Base-by-base conservation (phyloP, 2,113 vertebrate species). In the Mesembrinibis cayennensis region DNA sequence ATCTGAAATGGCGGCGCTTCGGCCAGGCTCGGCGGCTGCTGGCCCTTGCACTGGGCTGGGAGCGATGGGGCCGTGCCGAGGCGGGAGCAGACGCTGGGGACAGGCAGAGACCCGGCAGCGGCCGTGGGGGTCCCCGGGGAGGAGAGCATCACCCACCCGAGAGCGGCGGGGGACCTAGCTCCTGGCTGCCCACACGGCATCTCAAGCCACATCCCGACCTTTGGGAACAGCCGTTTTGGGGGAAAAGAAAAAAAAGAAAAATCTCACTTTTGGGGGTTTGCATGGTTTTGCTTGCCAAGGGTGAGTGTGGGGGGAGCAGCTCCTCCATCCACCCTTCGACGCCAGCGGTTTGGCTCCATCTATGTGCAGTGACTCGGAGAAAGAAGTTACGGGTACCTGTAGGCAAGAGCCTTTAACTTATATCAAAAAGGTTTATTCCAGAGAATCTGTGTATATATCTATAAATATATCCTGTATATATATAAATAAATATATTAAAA, bases 371-470 rank as follows among this genome's bases (percentile, higher is more conserved):
- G 97, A 97, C 98, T 96, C 27, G 76, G 96, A 96, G 92, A 94
- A 93, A 96, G 90, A 94, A 87, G 97, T 98, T 98, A 98, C 98
- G 98, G 98, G 98, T 98, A 98, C 98, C 98, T 97, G 97, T 98
- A 97, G 96, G 93, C 87, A 89, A 98, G 85, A 97, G 98, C 82
- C 98, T 99, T 96, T 92, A 98, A 98, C 97, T 95, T 98, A 97
- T 96, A 98, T 98, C 97, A 92, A 97, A 98, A 98, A 98, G 98
- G 97, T 98, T 98, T 98, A 98, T 98, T 97, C 96, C 97, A 96
- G 97, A 97, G 92, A 86, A 97, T 97, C 77, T 98, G 98, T 99
- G 99, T 99, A 99, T 98, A 98, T 98, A 98, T 95, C 83, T 98
- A 95, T 98, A 98, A 98, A 98, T 98, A 98, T 98, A 98, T 98